Percentiles rank a stretch among this genome's conserved stretches.
These are phyloP conservation scores for Lysiphlebus fabarum DNA, from an alignment of 1,140 invertebrate genomes.

Conservation along the genomic window DNA sequence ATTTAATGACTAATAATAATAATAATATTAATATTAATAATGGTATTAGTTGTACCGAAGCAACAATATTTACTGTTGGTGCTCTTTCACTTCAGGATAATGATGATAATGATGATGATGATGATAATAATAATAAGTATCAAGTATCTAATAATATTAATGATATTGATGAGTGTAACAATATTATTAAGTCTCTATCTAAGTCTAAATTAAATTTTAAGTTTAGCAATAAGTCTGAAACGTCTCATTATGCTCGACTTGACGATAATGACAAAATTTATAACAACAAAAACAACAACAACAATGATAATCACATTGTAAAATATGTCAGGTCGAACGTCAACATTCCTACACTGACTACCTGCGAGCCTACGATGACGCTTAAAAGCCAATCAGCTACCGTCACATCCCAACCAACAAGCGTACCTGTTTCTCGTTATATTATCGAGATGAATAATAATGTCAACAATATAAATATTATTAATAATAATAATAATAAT, in stretches of 20 bases:
- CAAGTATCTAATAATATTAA: slow-evolving; percentile 36
- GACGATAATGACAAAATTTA: slow-evolving; percentile 27
- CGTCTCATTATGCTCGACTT: slow-evolving; percentile 37
- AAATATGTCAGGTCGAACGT: slow-evolving; percentile 43
- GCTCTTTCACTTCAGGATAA: slow-evolving; percentile 58
- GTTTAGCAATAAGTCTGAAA: slow-evolving; percentile 51
- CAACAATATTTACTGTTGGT: slow-evolving; percentile 58
- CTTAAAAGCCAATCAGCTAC: slow-evolving; percentile 54
- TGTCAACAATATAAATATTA: slow-evolving; percentile 7
- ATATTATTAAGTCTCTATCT: slow-evolving; percentile 48
- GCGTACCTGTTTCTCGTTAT: slow-evolving; percentile 51
- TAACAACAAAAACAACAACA: no score
- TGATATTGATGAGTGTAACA: slow-evolving; percentile 42
- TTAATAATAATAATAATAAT: no score
- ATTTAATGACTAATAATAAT: slow-evolving; percentile 48
- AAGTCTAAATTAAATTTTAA: slow-evolving; percentile 50
- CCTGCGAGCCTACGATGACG: slow-evolving; percentile 57
- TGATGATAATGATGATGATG: slow-evolving; percentile 53
- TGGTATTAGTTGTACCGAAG: slow-evolving; percentile 56
- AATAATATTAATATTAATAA: slow-evolving; percentile 51
- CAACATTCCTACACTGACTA: slow-evolving; percentile 55
- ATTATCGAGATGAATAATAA: slow-evolving; percentile 31
- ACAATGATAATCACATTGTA: slow-evolving; percentile 26
- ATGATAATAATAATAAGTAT: slow-evolving; percentile 47
- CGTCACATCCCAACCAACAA: slow-evolving; percentile 54